Conservation (phyloP, 2,797 vertebrate species). For the Acanthurus leucopareius region DNA sequence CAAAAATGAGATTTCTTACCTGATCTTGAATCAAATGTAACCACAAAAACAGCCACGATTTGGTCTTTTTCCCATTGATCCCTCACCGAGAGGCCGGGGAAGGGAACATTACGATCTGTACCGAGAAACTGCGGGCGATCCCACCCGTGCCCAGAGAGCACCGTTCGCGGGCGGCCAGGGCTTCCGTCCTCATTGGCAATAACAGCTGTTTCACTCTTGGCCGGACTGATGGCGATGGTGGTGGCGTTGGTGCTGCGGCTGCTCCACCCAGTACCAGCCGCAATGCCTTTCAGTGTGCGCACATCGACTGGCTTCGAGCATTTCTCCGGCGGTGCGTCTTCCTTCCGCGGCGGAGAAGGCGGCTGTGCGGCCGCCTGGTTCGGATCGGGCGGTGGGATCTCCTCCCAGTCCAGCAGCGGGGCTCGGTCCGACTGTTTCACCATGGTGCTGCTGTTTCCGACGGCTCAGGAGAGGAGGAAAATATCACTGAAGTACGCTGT, state of each 20-base stretch:
- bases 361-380: slow-evolving; percentile 76
- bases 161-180: slow-evolving; percentile 61
- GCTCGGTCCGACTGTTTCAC: slow-evolving; percentile 94
- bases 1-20: slow-evolving; percentile 82
- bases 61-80: slow-evolving; percentile 93
- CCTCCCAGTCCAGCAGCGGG: slow-evolving; percentile 95
- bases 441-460: slow-evolving; percentile 75
- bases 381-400: slow-evolving; percentile 88
- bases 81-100: slow-evolving; percentile 72
- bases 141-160: slow-evolving; percentile 68
- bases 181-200: slow-evolving; percentile 66
- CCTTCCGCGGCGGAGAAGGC: slow-evolving; percentile 43
- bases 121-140: slow-evolving; percentile 67
- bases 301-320: slow-evolving; percentile 71
- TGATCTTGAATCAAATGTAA: slow-evolving; percentile 96
- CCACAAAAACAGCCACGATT: slow-evolving; percentile 95
- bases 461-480: slow-evolving; percentile 29
- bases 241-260: slow-evolving; percentile 18
- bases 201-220: slow-evolving; percentile 71
- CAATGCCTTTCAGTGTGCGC: slow-evolving; percentile 46
- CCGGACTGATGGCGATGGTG: slow-evolving; percentile 56
- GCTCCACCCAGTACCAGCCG: slow-evolving; percentile 65
- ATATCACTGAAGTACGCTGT: slow-evolving; percentile 20
- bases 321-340: slow-evolving; percentile 61
- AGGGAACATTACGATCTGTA: slow-evolving; percentile 58